Conservation (phyloP, 1,140 invertebrate genomes). For the Pissodes strobi region DNA sequence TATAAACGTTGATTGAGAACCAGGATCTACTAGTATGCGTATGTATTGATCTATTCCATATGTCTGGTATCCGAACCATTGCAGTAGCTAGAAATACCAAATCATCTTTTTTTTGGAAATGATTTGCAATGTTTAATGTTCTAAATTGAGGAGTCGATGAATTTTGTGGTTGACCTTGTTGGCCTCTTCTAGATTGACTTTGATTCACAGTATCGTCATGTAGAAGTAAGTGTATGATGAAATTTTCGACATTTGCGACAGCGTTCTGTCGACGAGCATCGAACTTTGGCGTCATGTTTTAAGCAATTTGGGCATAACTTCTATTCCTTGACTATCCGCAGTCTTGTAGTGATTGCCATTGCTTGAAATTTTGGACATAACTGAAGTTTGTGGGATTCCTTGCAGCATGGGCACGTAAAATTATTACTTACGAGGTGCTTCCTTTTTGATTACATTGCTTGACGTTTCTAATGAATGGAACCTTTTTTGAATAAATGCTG, state of each 20-base stretch:
- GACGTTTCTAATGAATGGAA: constrained; percentile 1
- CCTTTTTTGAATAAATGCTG: not conserved
- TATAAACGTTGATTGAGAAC: not conserved
- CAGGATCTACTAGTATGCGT: not conserved
- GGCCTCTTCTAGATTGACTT: not conserved
- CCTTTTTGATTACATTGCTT: not conserved
- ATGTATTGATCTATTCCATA: not conserved
- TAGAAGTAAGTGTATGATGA: not conserved
- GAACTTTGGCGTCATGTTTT: not conserved
- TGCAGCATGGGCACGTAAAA: too few relatives aligned
- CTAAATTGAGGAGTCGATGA: not conserved
- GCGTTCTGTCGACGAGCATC: not conserved
- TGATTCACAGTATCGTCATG: not conserved
- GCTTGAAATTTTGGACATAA: not conserved
- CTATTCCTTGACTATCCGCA: not conserved
- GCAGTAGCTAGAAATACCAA: not conserved
- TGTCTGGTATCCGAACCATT: not conserved
- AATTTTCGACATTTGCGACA: not conserved
- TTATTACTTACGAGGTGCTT: not conserved
- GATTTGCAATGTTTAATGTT: not conserved
- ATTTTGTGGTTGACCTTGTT: not conserved
- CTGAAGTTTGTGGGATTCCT: not conserved
- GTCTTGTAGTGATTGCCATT: not conserved
- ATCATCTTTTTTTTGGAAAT: not conserved
- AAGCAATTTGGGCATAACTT: constrained; percentile 1